Evolutionary conservation across 2,888 invertebrate genomes (phyloP).

Genomic region (Lithophane socia): DNA sequence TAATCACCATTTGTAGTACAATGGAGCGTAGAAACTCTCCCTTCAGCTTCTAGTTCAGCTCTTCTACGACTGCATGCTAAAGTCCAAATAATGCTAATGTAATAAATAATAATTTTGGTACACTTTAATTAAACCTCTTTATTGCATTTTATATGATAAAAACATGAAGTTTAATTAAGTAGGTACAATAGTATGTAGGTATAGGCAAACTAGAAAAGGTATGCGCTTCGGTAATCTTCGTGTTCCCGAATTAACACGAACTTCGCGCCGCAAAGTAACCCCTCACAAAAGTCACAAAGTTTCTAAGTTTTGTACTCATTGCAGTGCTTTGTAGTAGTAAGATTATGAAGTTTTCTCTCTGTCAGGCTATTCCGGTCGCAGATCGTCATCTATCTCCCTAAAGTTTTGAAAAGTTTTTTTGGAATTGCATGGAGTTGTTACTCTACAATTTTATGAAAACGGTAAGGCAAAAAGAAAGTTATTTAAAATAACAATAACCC

Average conservation of each 20-base stretch:
- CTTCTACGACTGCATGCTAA: constrained; percentile 92
- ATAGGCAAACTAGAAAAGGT: not conserved
- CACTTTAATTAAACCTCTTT: constrained; percentile 14
- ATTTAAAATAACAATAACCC: too few species aligned
- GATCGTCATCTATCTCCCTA: not conserved
- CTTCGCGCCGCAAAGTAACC: not conserved
- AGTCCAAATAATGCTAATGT: constrained; percentile 13
- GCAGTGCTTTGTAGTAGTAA: not conserved
- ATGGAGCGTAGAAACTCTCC: constrained; percentile 90
- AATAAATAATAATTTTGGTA: not conserved
- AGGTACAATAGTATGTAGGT: not conserved
- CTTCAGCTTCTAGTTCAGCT: constrained; percentile 87
- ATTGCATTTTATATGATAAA: not conserved
- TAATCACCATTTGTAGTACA: constrained; percentile 92
- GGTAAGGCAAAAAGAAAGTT: not conserved
- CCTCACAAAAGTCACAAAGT: not conserved
- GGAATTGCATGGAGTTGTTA: not conserved
- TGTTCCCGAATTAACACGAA: not conserved
- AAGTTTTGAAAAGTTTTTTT: not conserved
- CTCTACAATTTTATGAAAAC: not conserved
- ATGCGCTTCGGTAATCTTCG: not conserved
- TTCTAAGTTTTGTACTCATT: not conserved
- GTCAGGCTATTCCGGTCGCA: not conserved
- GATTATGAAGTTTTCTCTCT: not conserved
- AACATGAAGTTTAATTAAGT: not conserved